These are phyloP conservation scores for Leguminivora glycinivorella DNA, from an alignment of 1,140 invertebrate genomes.

Conservation along the genomic window DNA sequence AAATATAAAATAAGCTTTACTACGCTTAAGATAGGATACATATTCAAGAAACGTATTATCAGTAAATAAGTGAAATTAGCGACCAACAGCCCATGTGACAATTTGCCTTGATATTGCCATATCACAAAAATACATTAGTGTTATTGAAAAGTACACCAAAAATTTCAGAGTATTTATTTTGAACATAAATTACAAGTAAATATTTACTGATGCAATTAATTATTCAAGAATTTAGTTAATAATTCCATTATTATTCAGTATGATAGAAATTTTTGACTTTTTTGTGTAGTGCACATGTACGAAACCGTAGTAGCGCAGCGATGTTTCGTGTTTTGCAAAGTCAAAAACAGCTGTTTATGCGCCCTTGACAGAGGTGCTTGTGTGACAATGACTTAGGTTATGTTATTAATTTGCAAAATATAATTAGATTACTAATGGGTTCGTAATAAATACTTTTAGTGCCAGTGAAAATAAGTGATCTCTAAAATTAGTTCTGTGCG, in stretches of 20 bases:
- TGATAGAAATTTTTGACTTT: too few species aligned
- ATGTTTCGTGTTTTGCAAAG: conserved; percentile 31
- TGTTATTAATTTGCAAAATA: conserved; percentile 31
- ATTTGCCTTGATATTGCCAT: background rate
- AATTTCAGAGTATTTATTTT: too few species aligned
- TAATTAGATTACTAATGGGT: background rate
- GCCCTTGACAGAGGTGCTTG: conserved; percentile 38
- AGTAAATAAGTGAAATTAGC: background rate
- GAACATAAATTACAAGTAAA: too few species aligned
- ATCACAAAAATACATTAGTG: background rate
- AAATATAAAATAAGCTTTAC: background rate
- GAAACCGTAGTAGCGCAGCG: conserved; percentile 15
- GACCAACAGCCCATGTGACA: background rate
- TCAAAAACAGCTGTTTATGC: conserved; percentile 54
- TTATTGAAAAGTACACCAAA: too few species aligned
- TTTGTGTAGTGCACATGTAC: background rate
- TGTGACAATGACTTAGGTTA: conserved; percentile 39
- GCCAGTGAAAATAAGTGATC: conserved; percentile 1
- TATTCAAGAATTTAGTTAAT: background rate
- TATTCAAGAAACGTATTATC: background rate
- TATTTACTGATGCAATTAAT: background rate
- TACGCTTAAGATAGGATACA: background rate
- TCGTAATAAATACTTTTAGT: background rate
- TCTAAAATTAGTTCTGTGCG: conserved; percentile 14
- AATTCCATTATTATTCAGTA: too few species aligned